Evolutionary conservation across 2,888 invertebrate genomes (phyloP), one percentile per base, ranked within the genome.

Genomic region (Limnephilus lunatus): DNA sequence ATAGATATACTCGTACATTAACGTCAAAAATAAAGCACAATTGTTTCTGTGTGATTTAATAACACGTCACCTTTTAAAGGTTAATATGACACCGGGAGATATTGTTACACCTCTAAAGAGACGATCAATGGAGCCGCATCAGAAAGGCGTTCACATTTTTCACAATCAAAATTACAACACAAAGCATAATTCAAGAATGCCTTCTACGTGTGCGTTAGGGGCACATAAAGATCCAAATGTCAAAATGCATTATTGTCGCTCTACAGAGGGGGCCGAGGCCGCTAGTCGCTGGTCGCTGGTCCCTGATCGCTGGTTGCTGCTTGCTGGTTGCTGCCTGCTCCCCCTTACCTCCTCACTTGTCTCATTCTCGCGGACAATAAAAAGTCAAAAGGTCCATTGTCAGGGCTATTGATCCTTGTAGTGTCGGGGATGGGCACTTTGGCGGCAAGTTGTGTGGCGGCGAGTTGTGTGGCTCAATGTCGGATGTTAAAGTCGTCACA

Each of bases 161-260:
- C 93, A 93, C 93, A 93, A 93, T 93, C 93, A 93, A 93, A 93
- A 93, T 92, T 93, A 93, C 93, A 93, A 93, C 93, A 92, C 93
- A 92, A 92, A 93, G 93, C 93, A 93, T 93, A 93, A 93, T 93
- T 93, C 90, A 93, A 92, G 93, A 93, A 93, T 93, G 92, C 92
- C 92, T 91, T 93, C 93, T 93, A 92, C 93, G 93, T 93, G 93
- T 93, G 93, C 92, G 92, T 92, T 86, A 90, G 91, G 91, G 91
- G 86, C 92, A 88, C 93, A 93, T 93, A 93, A 93, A 93, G 93
- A 93, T 93, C 91, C 93, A 92, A 93, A 92, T 91, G 93, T 93
- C 93, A 93, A 93, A 93, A 93, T 93, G 93, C 93, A 93, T 93
- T 93, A 93, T 93, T 93, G 93, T 93, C 93, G 91, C 91, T 53